Base-by-base conservation (phyloP, 2,888 invertebrate species). In the Amblyjoppa proteus region DNA sequence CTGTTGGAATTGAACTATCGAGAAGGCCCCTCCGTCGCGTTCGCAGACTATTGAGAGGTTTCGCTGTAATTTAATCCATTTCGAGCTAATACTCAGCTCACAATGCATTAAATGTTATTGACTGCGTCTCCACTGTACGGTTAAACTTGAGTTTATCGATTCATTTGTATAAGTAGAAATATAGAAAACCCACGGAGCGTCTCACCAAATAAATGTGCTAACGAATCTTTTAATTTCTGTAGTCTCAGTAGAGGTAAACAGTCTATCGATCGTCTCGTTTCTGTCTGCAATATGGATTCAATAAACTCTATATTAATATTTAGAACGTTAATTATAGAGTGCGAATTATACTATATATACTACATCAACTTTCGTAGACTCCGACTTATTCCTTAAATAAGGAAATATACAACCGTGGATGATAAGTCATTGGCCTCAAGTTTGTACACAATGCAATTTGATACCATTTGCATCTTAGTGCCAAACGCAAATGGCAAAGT, bases 91-190 rank as follows among this genome's bases (percentile, higher is more conserved):
- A 58, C 58, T 58, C 58, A 58, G 25, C 58, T 11, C 25, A 13
- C 28, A 28, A 58, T 58, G 58, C 58, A 28, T 58, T 28, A 28
- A 58, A 28, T 58, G 56, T 58, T 58, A 58, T 56, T 20, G 20
- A 53, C 20, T 53, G 1, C 53, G 56, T 56, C 56, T 56, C 11
- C 56, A 11, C 25, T 20, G 25, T 56, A 56, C 56, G 25, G 2
- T 56, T 56, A 25, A 56, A 25, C 3, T 9, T 25, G 56, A 25
- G 13, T 56, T 56, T 56, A 56, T 56, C 25, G 56, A 56, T 56
- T 25, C 56, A n/a, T 7, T 56, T 20, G 9, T 56, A 20, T 25
- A 25, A 56, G 9, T 20, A 56, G 3, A 25, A 25, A 11, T 56
- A 13, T 25, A 25, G 25, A 56, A 56, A 56, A 20, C 25, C 25